Evolutionary conservation across 1,140 invertebrate genomes (phyloP).

Genomic region (Thalassaphorura encarpata): DNA sequence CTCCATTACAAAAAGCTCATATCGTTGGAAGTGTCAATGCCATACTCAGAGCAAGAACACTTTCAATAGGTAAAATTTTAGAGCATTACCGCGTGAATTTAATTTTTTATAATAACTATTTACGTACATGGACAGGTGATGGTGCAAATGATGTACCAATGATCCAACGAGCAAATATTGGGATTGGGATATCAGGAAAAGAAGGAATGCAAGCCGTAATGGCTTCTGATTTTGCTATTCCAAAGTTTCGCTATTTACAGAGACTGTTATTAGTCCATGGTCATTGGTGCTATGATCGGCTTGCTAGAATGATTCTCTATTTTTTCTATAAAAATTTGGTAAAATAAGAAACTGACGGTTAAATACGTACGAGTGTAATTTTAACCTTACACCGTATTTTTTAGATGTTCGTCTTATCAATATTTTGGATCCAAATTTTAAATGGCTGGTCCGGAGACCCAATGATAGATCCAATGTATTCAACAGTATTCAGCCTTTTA

Average conservation of each 20-base stretch:
- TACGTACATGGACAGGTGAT: constrained; percentile 46
- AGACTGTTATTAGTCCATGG: constrained; percentile 81
- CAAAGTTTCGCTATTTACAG: constrained; percentile 76
- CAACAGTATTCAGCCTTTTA: constrained; percentile 86
- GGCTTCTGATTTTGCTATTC: constrained; percentile 89
- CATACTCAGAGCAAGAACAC: not conserved
- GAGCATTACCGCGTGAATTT: not conserved
- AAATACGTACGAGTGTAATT: not conserved
- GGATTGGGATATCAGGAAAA: constrained; percentile 80
- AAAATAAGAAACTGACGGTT: constrained; percentile 36
- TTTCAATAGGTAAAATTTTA: not conserved
- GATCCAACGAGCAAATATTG: constrained; percentile 94
- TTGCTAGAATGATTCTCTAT: constrained; percentile 79
- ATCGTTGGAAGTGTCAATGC: constrained; percentile 58
- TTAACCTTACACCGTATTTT: constrained; percentile 33
- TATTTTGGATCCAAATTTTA: constrained; percentile 86
- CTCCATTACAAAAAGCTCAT: constrained; percentile 68
- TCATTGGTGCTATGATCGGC: constrained; percentile 88
- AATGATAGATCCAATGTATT: constrained; percentile 65
- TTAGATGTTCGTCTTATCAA: constrained; percentile 80
- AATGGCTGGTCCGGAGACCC: constrained; percentile 82
- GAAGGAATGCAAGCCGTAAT: constrained; percentile 93
- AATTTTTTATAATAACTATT: not conserved
- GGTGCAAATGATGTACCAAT: constrained; percentile 95
- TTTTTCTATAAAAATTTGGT: constrained; percentile 96